Base-by-base conservation (phyloP, 2,888 invertebrate genomes). In the Tenodera sinensis region DNA sequence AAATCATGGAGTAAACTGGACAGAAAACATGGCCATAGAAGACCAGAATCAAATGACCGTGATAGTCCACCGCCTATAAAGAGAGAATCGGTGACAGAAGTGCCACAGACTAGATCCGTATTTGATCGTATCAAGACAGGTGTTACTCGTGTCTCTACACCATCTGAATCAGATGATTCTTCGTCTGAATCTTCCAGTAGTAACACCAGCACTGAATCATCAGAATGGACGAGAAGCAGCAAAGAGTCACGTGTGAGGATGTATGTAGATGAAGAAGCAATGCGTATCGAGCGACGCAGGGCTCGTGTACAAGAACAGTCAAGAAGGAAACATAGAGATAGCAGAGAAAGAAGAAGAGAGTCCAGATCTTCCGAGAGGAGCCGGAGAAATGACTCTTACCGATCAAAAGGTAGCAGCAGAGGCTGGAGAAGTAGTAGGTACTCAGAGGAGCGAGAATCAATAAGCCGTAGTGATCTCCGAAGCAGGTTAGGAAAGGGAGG, bases 191-290 rank as follows among this genome's bases (percentile, higher is more conserved):
- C 12, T 27, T 83, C 28, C 14, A 28, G n/a, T 14, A 34, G 71
- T 1, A 91, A 92, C n/a, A 92, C 93, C 85, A 93, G 93, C 88
- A 92, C 93, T 90, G 94, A 95, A 88, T 94, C 94, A 1, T 93
- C 93, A 91, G 88, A 89, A 27, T 89, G 89, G 90, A 88, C 90
- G 42, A 89, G 89, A n/a, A 95, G 95, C 92, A 95, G 94, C 87
- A 96, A 96, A 93, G 93, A 95, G 85, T 96, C 96, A 14, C 94
- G 97, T 91, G 97, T 97, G 97, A 94, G 97, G 91, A 97, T 97
- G 97, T 97, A 96, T 93, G 97, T 97, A n/a, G 97, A 97, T 93
- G 97, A 97, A 92, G 96, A 97, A 93, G 97, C 97, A 93, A 95
- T 95, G 89, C 96, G 95, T 92, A 92, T 94, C 34, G 93, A 94